A percentile compares a stretch with the other conserved stretches of the same genome.
phyloP scores from a whole-genome alignment of 2,888 invertebrate species.

The Pseudococcus jackbeardsleyi region DNA sequence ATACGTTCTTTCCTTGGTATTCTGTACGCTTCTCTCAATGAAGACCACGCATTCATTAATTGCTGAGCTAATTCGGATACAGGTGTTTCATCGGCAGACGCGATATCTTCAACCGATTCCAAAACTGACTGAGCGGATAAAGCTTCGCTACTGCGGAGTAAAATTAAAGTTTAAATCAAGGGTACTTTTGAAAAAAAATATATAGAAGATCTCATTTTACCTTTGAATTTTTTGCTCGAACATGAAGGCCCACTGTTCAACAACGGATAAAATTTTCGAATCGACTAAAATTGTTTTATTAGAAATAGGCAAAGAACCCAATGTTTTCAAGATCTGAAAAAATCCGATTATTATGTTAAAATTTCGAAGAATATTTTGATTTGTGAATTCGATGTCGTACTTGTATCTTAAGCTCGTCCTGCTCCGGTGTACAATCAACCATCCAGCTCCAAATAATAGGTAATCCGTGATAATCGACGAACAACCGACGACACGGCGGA shows the following conservation, averaged over 20 bases:
- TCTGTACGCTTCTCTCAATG: conserved; percentile 81
- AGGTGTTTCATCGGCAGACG: conserved; percentile 60
- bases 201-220: conserved; percentile 40
- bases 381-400: not conserved
- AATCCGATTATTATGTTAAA: not conserved
- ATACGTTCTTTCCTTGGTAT: conserved; percentile 95
- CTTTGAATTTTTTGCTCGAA: conserved; percentile 66
- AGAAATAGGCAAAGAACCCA: conserved; percentile 89
- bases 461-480: conserved; percentile 94
- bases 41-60: conserved; percentile 81
- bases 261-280: conserved; percentile 87
- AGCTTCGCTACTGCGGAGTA: conserved; percentile 51
- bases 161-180: not conserved
- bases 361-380: not conserved
- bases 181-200: not conserved
- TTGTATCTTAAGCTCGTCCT: conserved; percentile 59
- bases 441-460: conserved; percentile 94
- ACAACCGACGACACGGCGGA: conserved; percentile 85
- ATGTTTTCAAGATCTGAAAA: conserved; percentile 80
- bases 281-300: conserved; percentile 94
- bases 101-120: conserved; percentile 61
- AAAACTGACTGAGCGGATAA: conserved; percentile 61
- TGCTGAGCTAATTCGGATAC: conserved; percentile 62
- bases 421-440: conserved; percentile 68
- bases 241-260: conserved; percentile 79